phyloP scores from a whole-genome alignment of 2,888 invertebrate species.

The Euphydryas editha region DNA sequence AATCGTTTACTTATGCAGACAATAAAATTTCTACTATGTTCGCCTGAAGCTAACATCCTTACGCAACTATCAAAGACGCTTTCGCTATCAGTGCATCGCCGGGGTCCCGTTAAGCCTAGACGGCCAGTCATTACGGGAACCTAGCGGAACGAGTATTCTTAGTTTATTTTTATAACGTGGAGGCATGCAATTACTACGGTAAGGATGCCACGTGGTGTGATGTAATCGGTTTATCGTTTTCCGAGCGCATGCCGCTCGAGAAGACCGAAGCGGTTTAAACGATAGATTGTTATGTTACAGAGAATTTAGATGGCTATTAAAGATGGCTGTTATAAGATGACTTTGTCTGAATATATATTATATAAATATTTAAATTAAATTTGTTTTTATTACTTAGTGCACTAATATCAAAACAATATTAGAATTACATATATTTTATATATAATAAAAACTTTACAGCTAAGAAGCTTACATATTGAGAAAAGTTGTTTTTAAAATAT shows the following conservation, averaged over 20 bases:
- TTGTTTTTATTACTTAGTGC: too few relatives aligned
- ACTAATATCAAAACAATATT: too few relatives aligned
- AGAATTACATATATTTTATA: too few relatives aligned
- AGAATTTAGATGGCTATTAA: neutral
- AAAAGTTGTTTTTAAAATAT: too few relatives aligned
- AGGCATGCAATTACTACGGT: conserved; percentile 67
- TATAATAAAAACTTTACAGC: too few relatives aligned
- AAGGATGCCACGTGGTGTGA: conserved; percentile 64
- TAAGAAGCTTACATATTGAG: too few relatives aligned
- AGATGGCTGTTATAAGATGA: neutral
- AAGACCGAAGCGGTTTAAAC: conserved; percentile 1
- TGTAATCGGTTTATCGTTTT: conserved; percentile 55
- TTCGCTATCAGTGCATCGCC: conserved; percentile 33
- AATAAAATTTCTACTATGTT: conserved; percentile 8
- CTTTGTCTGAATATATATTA: conserved; percentile 12
- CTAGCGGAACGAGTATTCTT: conserved; percentile 75
- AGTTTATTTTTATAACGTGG: conserved; percentile 70
- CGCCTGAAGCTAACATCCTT: conserved; percentile 12
- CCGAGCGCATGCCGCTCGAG: neutral
- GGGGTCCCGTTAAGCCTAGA: conserved; percentile 45
- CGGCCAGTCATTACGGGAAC: conserved; percentile 71
- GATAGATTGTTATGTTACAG: conserved; percentile 5
- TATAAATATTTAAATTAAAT: too few relatives aligned
- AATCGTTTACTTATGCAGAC: conserved; percentile 2
- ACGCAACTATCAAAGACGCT: conserved; percentile 25